Base-by-base conservation (phyloP, 2,797 vertebrate species). In the Steatocranus sp. region DNA sequence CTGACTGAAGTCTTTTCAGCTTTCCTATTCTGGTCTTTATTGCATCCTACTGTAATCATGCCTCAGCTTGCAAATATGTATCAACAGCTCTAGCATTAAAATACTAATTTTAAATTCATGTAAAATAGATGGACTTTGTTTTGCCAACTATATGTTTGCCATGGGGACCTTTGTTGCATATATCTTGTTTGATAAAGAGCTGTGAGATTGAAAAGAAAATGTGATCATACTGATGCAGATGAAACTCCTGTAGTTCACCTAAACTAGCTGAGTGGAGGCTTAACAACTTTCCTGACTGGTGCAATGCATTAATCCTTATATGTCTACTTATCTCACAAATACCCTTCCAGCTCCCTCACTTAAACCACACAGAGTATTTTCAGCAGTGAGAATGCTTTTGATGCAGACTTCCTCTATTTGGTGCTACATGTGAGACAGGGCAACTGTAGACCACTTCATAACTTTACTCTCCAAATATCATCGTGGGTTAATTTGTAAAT, bases 61-160 rank as follows among this genome's bases (percentile, higher is more conserved):
- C 76, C 32, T 50, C 8, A 49, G 78, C 90, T 84, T 91, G 86
- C 75, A 83, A 70, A 78, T 49, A n/a, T 10, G 54, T 61, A 78
- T 75, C 38, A 23, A 68, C 30, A 41, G 4, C 66, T 30, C 41
- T 48, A 48, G 68, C 68, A 73, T 30, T 73, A 30, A 73, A 73
- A 48, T 48, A 11, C 34, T 43, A 20, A 43, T 43, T 43, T 43
- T 11, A 46, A 70, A 46, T 70, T 15, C 5, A 41, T 36, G 7
- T 41, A 23, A 66, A 66, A 10, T 23, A 14, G 14, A 11, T 18
- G 23, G 66, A 5, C 23, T 46, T 70, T 70, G 36, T 27, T 70
- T 70, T 46, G 12, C 23, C 8, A 46, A 46, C 27, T 46, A 43
- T 18, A 70, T 70, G 38, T 18, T 68, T 70, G 25, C 15, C 15